Evolutionary conservation across 2,113 vertebrate genomes (phyloP).

Genomic region (Corythoichthys haematopterus): DNA sequence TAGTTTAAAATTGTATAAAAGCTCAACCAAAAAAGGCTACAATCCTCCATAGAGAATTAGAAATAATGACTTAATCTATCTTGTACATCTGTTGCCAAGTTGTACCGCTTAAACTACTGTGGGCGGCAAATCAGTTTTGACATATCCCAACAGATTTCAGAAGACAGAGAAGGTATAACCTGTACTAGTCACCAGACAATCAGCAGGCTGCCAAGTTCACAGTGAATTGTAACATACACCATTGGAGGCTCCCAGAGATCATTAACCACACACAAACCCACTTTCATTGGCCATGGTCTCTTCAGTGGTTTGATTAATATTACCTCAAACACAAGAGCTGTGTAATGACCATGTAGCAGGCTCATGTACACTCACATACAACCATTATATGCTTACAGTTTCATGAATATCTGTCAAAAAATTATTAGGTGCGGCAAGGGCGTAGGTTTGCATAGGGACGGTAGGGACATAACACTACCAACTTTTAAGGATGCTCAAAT

Average conservation of each 20-base stretch:
- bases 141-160: background rate
- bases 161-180: background rate
- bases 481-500: no score
- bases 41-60: background rate
- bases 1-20: no score
- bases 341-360: background rate
- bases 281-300: conserved; percentile 2
- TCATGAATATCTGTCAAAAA: background rate
- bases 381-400: background rate
- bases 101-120: background rate
- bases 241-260: conserved; percentile 8
- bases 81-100: background rate
- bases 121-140: background rate
- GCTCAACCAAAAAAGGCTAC: no score
- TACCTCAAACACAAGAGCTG: conserved; percentile 14
- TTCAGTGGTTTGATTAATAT: conserved; percentile 14
- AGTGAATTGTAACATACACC: conserved; percentile 20
- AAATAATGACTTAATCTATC: background rate
- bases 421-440: no score
- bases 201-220: background rate
- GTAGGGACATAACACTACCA: no score
- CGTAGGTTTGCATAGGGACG: no score
- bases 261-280: conserved; percentile 11
- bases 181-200: background rate
- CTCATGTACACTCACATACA: background rate